A percentile compares a stretch with the other conserved stretches of the same genome.
Evolutionary conservation across 1,140 invertebrate species (phyloP).

Genomic region (Orius insidiosus): DNA sequence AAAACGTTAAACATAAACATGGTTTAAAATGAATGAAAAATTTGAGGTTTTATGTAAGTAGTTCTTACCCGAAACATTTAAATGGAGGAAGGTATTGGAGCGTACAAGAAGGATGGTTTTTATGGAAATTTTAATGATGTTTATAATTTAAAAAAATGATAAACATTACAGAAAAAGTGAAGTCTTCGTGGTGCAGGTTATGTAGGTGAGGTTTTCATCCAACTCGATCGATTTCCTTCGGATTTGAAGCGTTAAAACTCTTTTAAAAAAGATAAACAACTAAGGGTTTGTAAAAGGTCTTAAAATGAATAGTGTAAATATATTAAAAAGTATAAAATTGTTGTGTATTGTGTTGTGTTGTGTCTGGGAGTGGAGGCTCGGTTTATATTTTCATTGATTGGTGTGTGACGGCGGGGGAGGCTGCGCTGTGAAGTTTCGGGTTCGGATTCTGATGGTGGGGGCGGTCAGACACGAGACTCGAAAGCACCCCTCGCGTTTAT

Average conservation of each 20-base stretch:
- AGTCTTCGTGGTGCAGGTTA: constrained; percentile 1
- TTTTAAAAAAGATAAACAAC: constrained; percentile 8
- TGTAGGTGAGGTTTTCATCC: constrained; percentile 6
- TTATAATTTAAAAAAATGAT: too few species aligned
- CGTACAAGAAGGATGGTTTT: too few species aligned
- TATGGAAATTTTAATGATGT: too few species aligned
- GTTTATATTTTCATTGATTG: constrained; percentile 23
- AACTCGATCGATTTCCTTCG: constrained; percentile 1
- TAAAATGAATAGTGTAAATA: background rate
- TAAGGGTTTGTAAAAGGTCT: background rate
- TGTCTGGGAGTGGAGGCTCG: constrained; percentile 9
- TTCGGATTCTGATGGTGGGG: constrained; percentile 6
- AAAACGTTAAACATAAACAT: too few species aligned
- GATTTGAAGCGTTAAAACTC: background rate
- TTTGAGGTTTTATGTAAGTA: too few species aligned
- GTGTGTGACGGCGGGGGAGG: constrained; percentile 11
- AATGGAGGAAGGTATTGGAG: too few species aligned
- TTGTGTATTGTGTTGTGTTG: constrained; percentile 12
- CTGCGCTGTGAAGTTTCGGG: constrained; percentile 10
- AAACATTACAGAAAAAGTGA: too few species aligned
- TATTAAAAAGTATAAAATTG: background rate
- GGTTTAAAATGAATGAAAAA: too few species aligned
- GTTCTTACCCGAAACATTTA: too few species aligned
- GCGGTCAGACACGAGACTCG: constrained; percentile 6
- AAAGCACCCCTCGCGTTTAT: constrained; percentile 14